Conservation (phyloP, 2,113 vertebrate genomes). For the Petrocephalus microphthalmus region DNA sequence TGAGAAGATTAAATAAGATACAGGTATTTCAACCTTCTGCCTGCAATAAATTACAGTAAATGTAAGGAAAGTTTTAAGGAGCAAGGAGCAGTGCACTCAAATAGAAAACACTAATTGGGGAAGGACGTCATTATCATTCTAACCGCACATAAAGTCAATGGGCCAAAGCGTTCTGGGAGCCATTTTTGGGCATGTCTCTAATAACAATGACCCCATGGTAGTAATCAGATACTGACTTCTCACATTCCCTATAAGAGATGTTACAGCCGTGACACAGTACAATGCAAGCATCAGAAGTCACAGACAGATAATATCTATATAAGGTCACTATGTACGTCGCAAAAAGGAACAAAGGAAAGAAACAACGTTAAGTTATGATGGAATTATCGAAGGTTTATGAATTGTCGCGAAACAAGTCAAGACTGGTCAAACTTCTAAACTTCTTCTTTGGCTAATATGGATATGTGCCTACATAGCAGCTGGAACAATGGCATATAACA, state of each 20-base stretch:
- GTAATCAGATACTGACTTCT: not conserved
- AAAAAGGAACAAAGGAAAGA: not conserved
- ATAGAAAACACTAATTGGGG: not conserved
- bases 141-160: not conserved
- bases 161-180: not conserved
- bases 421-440: not conserved
- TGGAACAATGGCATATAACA: not conserved
- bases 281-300: conserved; percentile 24
- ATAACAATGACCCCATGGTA: not conserved
- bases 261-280: not conserved
- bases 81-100: not conserved
- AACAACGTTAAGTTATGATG: not conserved
- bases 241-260: not conserved
- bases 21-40: conserved; percentile 2
- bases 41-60: not conserved
- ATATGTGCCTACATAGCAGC: not conserved
- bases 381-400: not conserved
- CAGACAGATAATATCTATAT: not conserved
- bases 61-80: not conserved
- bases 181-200: not conserved
- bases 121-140: not conserved
- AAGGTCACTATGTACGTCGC: not conserved
- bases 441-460: not conserved
- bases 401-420: not conserved
- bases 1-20: not conserved